Conservation (phyloP, 2,113 vertebrate genomes). For the Ptychochromis oligacanthus region DNA sequence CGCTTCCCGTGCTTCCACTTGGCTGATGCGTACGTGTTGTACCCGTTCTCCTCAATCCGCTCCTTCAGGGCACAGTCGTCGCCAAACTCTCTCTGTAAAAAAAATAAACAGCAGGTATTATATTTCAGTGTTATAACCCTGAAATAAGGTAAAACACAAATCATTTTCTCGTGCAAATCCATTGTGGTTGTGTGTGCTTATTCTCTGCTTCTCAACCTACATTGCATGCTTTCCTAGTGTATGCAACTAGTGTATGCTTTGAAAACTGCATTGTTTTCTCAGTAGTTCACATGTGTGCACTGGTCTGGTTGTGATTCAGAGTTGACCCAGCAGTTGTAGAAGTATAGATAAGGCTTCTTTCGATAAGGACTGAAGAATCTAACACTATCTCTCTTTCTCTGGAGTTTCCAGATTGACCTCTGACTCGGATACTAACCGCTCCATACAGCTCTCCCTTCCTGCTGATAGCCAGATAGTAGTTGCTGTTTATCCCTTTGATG, state of each 20-base stretch:
- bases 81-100: conserved; percentile 89
- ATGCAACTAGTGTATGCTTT: conserved; percentile 7
- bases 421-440: conserved; percentile 87
- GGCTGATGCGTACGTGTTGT: conserved; percentile 96
- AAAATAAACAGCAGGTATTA: conserved; percentile 41
- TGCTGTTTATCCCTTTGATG: conserved; percentile 93
- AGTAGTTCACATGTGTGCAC: conserved; percentile 26
- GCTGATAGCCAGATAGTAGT: conserved; percentile 97
- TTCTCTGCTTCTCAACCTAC: conserved; percentile 13
- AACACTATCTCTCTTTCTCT: conserved; percentile 44
- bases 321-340: conserved; percentile 21
- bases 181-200: background rate
- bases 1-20: conserved; percentile 93
- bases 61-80: conserved; percentile 95
- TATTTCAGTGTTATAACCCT: conserved; percentile 33
- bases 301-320: conserved; percentile 31
- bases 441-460: conserved; percentile 94
- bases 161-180: conserved; percentile 13
- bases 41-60: conserved; percentile 97
- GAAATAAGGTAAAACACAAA: conserved; percentile 14
- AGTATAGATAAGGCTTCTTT: conserved; percentile 53
- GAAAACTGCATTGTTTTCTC: conserved; percentile 12
- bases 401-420: conserved; percentile 56
- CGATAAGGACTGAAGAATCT: conserved; percentile 51
- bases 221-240: conserved; percentile 18